A percentile compares a stretch with the other conserved stretches of the same genome.
Conservation (phyloP, 2,888 invertebrate genomes). For the Eupithecia vulgata region DNA sequence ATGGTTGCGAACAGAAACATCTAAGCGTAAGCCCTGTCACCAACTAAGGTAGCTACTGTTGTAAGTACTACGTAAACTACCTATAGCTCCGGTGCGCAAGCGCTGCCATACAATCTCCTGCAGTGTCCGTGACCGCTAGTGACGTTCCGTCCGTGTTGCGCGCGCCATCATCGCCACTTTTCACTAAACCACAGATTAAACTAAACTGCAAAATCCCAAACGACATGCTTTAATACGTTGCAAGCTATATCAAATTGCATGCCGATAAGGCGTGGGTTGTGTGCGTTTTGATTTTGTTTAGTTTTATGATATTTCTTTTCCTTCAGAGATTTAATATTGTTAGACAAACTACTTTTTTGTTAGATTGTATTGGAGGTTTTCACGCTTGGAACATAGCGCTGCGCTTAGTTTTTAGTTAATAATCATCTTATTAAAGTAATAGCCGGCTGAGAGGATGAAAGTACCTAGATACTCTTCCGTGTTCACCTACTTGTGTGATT, state of each 20-base stretch:
- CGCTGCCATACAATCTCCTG: constrained; percentile 33
- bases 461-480: background rate
- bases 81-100: background rate
- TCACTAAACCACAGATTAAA: constrained; percentile 33
- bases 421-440: background rate
- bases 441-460: background rate
- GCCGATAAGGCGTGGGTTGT: background rate
- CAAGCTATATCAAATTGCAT: constrained; percentile 1
- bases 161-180: constrained; percentile 25
- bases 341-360: background rate
- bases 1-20: background rate
- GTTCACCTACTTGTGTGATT: background rate
- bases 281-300: background rate
- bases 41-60: background rate
- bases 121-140: constrained; percentile 38
- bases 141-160: constrained; percentile 29
- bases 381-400: background rate
- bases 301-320: constrained; percentile 1
- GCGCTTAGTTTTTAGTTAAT: background rate
- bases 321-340: background rate
- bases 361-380: background rate
- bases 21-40: constrained; percentile 1
- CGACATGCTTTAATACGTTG: background rate
- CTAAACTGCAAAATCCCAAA: constrained; percentile 13
- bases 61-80: too few relatives aligned